Evolutionary conservation across 2,113 vertebrate species (phyloP), one percentile per base, ranked within the genome.

Genomic region (Mionectes macconnelli): DNA sequence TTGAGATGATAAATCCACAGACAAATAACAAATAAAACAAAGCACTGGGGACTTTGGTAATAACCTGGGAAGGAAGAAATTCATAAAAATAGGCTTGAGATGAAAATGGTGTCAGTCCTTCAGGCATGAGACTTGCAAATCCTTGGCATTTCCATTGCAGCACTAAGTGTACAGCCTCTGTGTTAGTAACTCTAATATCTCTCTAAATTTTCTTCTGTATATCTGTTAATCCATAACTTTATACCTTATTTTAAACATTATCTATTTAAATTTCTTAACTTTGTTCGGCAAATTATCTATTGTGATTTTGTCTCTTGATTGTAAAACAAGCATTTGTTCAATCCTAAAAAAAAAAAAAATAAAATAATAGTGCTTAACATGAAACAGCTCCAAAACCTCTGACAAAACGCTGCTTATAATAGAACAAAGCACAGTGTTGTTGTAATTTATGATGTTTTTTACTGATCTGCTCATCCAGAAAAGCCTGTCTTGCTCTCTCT

Each of bases 21-120:
- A 62, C n/a, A 69, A 92, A 77, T 60, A 89, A 57, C 9, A 69
- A 45, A 40, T 72, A 55, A 20, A 62, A 50, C 8, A 57, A 75
- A 68, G 75, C 83, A 67, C 59, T 59, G 24, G 81, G 62, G 78
- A 77, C 39, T 67, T 69, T n/a, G n/a, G 37, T 80, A 92, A 79
- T 82, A 93, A 87, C 56, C 90, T 59, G 66, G 23, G 60, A 92
- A 93, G 85, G 74, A 92, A 94, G 68, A 95, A 87, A 96, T 78
- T 47, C 9, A 80, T 92, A 95, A 81, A 89, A 92, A 81, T 33
- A 91, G 44, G 21, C 31, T 69, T 50, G 68, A 40, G 42, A 59
- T 87, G 78, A 72, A 92, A 87, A 87, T 30, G 50, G 8, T 2
- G 0, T 85, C 3, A 3, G 13, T 83, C 62, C 40, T 93, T 91